phyloP scores from a whole-genome alignment of 2,888 invertebrate species.

The Acanthosoma haemorrhoidale region DNA sequence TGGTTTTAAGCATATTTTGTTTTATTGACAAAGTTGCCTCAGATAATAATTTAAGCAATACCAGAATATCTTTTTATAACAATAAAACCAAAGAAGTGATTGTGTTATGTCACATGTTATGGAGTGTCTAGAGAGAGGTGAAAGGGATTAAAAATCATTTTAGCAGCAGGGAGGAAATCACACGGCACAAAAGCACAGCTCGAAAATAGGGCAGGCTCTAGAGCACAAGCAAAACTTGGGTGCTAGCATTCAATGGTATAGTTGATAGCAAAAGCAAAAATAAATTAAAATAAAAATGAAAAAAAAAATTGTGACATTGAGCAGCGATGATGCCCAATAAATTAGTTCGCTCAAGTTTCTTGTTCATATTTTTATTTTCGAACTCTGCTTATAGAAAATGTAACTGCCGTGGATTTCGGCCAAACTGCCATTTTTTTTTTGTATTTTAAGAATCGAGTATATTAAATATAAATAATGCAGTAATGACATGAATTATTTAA shows the following conservation, averaged over 20 bases:
- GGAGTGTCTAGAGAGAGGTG: background rate
- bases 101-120: slow-evolving; percentile 14
- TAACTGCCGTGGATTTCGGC: slow-evolving; percentile 33
- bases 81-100: background rate
- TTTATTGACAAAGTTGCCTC: no score
- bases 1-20: background rate
- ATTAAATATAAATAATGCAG: background rate
- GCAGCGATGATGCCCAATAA: slow-evolving; percentile 48
- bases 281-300: slow-evolving; percentile 27
- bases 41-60: no score
- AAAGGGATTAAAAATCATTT: slow-evolving; percentile 3
- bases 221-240: slow-evolving; percentile 27
- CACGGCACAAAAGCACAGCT: slow-evolving; percentile 37
- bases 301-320: slow-evolving; percentile 35
- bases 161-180: slow-evolving; percentile 11
- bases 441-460: slow-evolving; percentile 24
- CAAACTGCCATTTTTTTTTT: slow-evolving; percentile 12
- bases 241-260: slow-evolving; percentile 21
- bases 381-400: slow-evolving; percentile 49
- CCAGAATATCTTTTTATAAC: no score
- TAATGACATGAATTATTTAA: background rate
- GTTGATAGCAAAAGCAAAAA: slow-evolving; percentile 19
- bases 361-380: slow-evolving; percentile 42
- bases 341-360: slow-evolving; percentile 42
- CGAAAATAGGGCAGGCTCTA: slow-evolving; percentile 33